Percentiles rank a stretch among this genome's conserved stretches.
These are phyloP conservation scores for Agrotis ipsilon DNA, from an alignment of 2,888 invertebrate species.

Conservation along the genomic window DNA sequence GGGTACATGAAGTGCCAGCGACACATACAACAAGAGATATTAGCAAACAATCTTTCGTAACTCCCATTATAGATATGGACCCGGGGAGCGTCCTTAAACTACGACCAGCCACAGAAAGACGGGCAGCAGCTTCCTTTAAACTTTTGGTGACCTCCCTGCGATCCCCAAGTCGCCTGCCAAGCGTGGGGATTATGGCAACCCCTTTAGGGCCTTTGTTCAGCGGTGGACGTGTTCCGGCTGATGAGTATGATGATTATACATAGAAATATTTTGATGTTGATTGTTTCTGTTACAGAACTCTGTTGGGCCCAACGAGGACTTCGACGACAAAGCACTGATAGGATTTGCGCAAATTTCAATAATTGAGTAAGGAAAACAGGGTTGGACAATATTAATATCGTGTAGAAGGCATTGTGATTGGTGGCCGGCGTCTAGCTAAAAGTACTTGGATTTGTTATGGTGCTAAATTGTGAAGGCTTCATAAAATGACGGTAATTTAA, in stretches of 20 bases:
- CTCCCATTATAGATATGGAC: no score
- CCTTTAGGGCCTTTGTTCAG: no score
- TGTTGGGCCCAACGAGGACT: conserved; percentile 93
- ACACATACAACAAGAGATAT: background rate
- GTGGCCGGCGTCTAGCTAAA: conserved; percentile 55
- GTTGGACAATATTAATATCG: conserved; percentile 30
- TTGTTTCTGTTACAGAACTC: conserved; percentile 92
- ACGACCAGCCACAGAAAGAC: no score
- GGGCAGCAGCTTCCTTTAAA: no score
- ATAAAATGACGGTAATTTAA: conserved; percentile 53
- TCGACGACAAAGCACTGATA: conserved; percentile 98
- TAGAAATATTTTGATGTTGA: background rate
- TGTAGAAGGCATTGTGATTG: conserved; percentile 38
- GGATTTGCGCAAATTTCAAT: conserved; percentile 99
- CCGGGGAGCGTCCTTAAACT: no score
- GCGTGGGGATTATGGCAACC: no score
- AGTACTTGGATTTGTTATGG: conserved; percentile 70
- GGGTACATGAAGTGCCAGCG: background rate
- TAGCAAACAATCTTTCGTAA: background rate
- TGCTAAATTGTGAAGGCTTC: conserved; percentile 70
- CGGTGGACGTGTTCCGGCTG: no score
- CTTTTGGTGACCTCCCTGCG: no score
- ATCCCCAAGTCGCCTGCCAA: no score
- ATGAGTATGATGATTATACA: no score
- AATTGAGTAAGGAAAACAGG: conserved; percentile 92